Percentiles rank a stretch among this genome's conserved stretches.
phyloP scores from a whole-genome alignment of 1,140 invertebrate species.

The Proales similis region DNA sequence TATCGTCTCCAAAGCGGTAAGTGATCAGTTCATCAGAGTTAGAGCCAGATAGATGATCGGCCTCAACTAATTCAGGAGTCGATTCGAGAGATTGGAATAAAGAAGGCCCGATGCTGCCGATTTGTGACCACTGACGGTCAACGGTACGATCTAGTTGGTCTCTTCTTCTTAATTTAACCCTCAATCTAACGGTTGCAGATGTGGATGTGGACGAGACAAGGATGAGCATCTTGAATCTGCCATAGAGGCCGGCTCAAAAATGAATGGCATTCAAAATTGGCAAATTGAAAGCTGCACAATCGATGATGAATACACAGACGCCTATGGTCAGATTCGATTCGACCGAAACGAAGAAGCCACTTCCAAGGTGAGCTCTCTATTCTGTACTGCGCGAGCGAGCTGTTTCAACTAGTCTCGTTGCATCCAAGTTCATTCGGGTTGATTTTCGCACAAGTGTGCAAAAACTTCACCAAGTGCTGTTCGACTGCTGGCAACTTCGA shows the following conservation, averaged over 20 bases:
- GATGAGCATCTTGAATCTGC: background rate
- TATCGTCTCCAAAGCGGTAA: no score
- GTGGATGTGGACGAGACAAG: background rate
- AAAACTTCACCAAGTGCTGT: conserved; percentile 46
- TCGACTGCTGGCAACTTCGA: conserved; percentile 48
- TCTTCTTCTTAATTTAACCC: no score
- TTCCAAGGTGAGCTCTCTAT: background rate
- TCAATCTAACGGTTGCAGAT: no score
- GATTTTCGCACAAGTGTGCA: conserved; percentile 45
- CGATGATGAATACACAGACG: conserved; percentile 18
- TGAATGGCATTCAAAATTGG: background rate
- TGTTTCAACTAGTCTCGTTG: background rate
- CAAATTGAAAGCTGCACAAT: background rate
- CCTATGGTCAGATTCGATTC: conserved; percentile 19
- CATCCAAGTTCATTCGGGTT: conserved; percentile 51
- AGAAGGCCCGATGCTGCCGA: no score
- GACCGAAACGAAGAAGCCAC: conserved; percentile 2
- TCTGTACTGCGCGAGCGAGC: background rate
- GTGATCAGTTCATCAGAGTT: no score
- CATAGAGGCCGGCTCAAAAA: background rate
- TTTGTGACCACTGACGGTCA: no score
- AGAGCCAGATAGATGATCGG: no score
- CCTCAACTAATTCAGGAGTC: no score
- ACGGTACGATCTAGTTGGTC: no score
- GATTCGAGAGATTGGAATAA: no score